phyloP scores from a whole-genome alignment of 1,140 invertebrate species.

The Harlomillsia oculata region DNA sequence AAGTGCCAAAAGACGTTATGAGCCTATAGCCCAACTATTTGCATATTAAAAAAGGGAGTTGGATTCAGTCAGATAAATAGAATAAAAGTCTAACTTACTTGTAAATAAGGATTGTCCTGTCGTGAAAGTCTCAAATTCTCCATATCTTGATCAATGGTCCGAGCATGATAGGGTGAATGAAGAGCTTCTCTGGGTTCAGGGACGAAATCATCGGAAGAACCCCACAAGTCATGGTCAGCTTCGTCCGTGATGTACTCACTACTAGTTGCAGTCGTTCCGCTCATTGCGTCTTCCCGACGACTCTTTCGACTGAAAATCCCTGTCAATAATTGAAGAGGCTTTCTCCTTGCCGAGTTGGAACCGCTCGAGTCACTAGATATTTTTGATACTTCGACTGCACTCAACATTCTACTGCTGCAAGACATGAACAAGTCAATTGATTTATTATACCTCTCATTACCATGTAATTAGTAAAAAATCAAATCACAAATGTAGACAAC shows the following conservation, averaged over 20 bases:
- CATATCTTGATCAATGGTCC: constrained; percentile 35
- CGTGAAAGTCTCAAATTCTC: constrained; percentile 32
- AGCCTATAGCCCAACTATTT: not conserved
- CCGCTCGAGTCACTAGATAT: not conserved
- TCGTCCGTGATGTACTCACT: constrained; percentile 21
- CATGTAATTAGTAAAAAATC: no score
- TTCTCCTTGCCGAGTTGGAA: constrained; percentile 12
- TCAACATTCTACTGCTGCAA: constrained; percentile 12
- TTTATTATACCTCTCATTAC: not conserved
- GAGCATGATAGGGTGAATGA: constrained; percentile 34
- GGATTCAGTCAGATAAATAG: not conserved
- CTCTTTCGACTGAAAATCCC: constrained; percentile 31
- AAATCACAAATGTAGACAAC: no score
- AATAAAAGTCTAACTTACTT: constrained; percentile 10
- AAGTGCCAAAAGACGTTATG: not conserved
- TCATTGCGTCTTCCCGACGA: constrained; percentile 8
- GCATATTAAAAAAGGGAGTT: not conserved
- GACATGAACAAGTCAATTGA: not conserved
- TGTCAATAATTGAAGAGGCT: constrained; percentile 32
- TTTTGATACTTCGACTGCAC: constrained; percentile 1
- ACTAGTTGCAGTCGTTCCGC: not conserved
- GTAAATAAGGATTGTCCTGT: constrained; percentile 34
- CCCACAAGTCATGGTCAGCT: constrained; percentile 24
- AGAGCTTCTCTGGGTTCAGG: constrained; percentile 31
- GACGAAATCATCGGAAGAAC: constrained; percentile 8